Conservation (phyloP, 2,888 invertebrate genomes). For the Palloptera scutellata region DNA sequence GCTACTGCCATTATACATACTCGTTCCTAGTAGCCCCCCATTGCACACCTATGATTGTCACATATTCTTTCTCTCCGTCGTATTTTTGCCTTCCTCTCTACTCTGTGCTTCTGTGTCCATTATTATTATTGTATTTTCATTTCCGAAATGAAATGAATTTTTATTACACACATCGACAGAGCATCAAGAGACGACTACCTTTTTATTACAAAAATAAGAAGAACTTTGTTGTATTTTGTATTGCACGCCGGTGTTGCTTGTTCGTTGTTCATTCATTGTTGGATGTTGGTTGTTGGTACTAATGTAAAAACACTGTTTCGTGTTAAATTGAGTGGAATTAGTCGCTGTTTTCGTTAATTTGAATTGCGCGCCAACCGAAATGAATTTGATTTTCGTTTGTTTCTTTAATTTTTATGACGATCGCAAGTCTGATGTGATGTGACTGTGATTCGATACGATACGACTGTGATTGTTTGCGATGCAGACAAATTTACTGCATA, state of each 20-base stretch:
- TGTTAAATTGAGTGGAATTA: constrained; percentile 50
- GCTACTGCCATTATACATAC: too few species aligned
- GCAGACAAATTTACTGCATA: constrained; percentile 16
- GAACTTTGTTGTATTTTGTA: too few species aligned
- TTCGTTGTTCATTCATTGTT: constrained; percentile 17
- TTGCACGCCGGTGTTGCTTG: too few species aligned
- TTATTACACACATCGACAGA: constrained; percentile 48
- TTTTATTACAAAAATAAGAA: too few species aligned
- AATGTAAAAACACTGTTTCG: constrained; percentile 55
- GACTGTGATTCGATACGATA: background rate
- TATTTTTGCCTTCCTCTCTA: constrained; percentile 10
- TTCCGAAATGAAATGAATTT: constrained; percentile 57
- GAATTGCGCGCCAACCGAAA: constrained; percentile 18
- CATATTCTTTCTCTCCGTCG: background rate
- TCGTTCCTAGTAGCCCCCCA: too few species aligned
- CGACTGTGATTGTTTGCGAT: background rate
- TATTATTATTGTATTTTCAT: constrained; percentile 40
- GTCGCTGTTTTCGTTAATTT: constrained; percentile 39
- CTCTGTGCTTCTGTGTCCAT: constrained; percentile 14
- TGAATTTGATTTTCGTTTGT: constrained; percentile 14
- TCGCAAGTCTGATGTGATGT: background rate
- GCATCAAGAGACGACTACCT: too few species aligned
- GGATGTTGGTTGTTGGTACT: constrained; percentile 38
- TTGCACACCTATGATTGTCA: too few species aligned
- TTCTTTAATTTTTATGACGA: background rate